Conservation (phyloP, 2,797 vertebrate species). For the Crenuchus spilurus region DNA sequence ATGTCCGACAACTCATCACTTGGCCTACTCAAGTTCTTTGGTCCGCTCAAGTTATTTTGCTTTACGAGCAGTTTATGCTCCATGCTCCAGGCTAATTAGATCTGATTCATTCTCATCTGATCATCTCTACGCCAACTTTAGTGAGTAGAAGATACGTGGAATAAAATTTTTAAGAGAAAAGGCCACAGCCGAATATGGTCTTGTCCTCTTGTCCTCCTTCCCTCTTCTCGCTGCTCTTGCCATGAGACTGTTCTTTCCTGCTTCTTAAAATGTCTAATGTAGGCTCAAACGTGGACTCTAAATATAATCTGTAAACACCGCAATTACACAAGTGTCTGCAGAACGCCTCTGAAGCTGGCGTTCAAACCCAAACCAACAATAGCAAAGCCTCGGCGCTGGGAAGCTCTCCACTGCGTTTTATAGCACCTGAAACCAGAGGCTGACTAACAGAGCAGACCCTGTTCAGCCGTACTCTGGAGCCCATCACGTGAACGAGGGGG, state of each 20-base stretch:
- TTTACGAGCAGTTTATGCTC: too few species aligned
- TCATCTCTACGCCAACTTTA: too few species aligned
- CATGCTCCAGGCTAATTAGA: too few species aligned
- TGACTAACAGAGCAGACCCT: slow-evolving; percentile 41
- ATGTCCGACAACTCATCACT: too few species aligned
- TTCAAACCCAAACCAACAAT: slow-evolving; percentile 42
- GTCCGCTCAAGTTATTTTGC: too few species aligned
- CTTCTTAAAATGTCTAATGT: slow-evolving; percentile 31
- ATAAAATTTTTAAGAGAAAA: too few species aligned
- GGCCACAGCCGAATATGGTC: too few species aligned
- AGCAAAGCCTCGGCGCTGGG: slow-evolving; percentile 34
- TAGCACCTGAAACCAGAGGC: slow-evolving; percentile 44
- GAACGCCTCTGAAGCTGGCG: slow-evolving; percentile 34
- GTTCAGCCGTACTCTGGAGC: slow-evolving; percentile 26
- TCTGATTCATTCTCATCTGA: too few species aligned
- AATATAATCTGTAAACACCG: slow-evolving; percentile 47
- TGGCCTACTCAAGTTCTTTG: too few species aligned
- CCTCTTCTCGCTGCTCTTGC: neutral
- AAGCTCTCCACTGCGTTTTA: slow-evolving; percentile 32
- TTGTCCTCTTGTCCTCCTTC: neutral
- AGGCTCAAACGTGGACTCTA: slow-evolving; percentile 23
- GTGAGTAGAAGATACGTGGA: too few species aligned
- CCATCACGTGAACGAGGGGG: slow-evolving; percentile 1
- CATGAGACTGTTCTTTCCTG: slow-evolving; percentile 30
- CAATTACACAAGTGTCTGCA: slow-evolving; percentile 50